Evolutionary conservation across 2,797 vertebrate species (phyloP), one percentile per base, ranked within the genome.

Genomic region (Rhynchotus rufescens): DNA sequence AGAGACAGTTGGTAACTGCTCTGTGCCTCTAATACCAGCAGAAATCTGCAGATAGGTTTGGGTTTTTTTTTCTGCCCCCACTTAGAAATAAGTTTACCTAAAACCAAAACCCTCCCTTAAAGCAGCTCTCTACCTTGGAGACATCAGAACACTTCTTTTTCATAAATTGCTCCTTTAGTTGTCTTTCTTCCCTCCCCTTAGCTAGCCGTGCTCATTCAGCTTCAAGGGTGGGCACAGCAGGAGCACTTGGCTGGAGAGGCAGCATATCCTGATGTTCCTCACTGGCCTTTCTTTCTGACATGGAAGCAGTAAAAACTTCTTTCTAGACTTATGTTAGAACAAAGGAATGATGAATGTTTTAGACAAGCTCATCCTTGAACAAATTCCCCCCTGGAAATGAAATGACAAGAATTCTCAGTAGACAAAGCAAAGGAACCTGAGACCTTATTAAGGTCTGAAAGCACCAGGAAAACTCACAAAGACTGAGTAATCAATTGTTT

Each of bases 361-460:
- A 62, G 25, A 40, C 23, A 71, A 57, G 25, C 15, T 80, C 17
- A 30, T 28, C 26, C 40, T 65, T n/a, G 30, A 65, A 65, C 38
- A 30, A 56, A n/a, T 68, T 90, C 6, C 5, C 49, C 68, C 90
- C 44, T 59, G 54, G 77, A 82, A 86, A 83, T 25, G 28, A 74
- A 52, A 77, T 65, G 52, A 62, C 30, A 86, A 51, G 64, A 93
- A 82, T 32, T n/a, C 15, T 7, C 15, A 32, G 23, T 15, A 42
- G 32, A 84, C 57, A 59, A 71, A 65, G 40, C 3, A 59, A 34
- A 26, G 51, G 17, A 75, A 66, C 23, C 36, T n/a, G 56, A 84
- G 75, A 8, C 8, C 52, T 81, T 91, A 61, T 85, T 30, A 71
- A 77, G 54, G 21, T 78, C 30, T 88, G 57, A 95, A 90, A 84